These are phyloP conservation scores for Dermochelys coriacea DNA, from an alignment of 2,797 vertebrate species.

Conservation along the genomic window DNA sequence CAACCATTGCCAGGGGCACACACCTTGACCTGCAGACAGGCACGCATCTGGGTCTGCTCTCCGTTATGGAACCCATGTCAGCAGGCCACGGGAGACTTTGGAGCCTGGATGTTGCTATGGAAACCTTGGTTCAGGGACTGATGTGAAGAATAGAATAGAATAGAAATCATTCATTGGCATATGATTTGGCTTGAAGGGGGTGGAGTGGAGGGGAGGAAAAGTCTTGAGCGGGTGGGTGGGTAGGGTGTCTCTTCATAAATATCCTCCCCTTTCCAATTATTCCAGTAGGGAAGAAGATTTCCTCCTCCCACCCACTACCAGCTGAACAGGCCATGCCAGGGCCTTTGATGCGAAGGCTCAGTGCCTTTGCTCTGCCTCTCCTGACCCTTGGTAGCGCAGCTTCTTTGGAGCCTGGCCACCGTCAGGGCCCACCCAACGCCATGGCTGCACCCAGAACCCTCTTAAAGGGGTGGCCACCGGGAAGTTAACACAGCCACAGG, in stretches of 20 bases:
- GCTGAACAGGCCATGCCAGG: not conserved
- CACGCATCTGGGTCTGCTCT: accelerated
- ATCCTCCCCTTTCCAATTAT: not conserved
- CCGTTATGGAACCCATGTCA: not conserved
- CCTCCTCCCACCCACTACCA: not conserved
- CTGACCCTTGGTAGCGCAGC: not conserved
- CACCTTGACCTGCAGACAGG: no score
- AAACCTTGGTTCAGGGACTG: not conserved
- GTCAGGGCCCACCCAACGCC: not conserved
- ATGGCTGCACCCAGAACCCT: not conserved
- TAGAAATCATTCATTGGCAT: not conserved
- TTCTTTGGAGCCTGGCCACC: not conserved
- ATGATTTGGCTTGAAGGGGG: not conserved
- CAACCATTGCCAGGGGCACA: not conserved
- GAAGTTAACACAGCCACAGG: not conserved
- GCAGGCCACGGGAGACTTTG: not conserved
- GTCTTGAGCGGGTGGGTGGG: accelerated
- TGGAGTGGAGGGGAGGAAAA: not conserved
- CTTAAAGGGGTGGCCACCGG: not conserved
- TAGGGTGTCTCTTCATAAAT: not conserved
- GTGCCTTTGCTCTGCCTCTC: not conserved
- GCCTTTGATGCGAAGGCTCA: not conserved
- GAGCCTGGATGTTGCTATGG: not conserved
- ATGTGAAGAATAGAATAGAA: not conserved
- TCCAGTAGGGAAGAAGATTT: no score